A percentile compares a stretch with the other conserved stretches of the same genome.
These are phyloP conservation scores for Ranitomeya variabilis DNA, from an alignment of 2,113 vertebrate species.

Conservation along the genomic window DNA sequence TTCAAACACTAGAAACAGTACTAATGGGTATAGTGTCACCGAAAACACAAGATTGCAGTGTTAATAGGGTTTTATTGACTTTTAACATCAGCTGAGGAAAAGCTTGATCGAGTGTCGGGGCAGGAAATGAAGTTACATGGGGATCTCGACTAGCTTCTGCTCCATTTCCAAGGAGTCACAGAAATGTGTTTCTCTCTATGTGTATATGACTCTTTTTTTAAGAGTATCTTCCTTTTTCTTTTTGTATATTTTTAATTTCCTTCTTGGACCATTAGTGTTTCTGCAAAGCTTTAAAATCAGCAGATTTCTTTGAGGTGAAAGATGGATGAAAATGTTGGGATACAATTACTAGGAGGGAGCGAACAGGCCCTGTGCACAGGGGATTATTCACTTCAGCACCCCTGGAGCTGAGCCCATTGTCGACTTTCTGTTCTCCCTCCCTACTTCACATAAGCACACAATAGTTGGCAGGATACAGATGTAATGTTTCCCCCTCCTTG, in stretches of 20 bases:
- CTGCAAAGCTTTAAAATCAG: slow-evolving; percentile 31
- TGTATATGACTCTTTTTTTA: slow-evolving; percentile 59
- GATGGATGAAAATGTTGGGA: slow-evolving; percentile 24
- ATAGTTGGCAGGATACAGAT: neutral
- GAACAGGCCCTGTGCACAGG: neutral
- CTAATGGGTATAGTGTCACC: slow-evolving; percentile 65
- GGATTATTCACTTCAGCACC: slow-evolving; percentile 38
- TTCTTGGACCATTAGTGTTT: slow-evolving; percentile 39
- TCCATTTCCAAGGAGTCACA: slow-evolving; percentile 57
- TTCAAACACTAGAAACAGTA: slow-evolving; percentile 63
- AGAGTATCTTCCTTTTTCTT: slow-evolving; percentile 50
- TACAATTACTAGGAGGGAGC: neutral
- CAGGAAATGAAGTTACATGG: slow-evolving; percentile 63
- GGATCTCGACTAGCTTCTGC: slow-evolving; percentile 54
- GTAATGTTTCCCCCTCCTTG: neutral
- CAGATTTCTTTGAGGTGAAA: slow-evolving; percentile 26
- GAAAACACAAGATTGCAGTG: slow-evolving; percentile 61
- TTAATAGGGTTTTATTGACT: slow-evolving; percentile 67
- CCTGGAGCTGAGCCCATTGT: slow-evolving; percentile 25
- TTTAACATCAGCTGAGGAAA: slow-evolving; percentile 62
- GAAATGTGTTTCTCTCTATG: slow-evolving; percentile 61
- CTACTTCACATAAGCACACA: neutral
- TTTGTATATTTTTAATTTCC: slow-evolving; percentile 10
- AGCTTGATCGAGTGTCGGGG: slow-evolving; percentile 60
- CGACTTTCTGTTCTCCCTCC: neutral